Evolutionary conservation across 2,888 invertebrate species (phyloP).

Genomic region (Prostheceraeus crozeri): DNA sequence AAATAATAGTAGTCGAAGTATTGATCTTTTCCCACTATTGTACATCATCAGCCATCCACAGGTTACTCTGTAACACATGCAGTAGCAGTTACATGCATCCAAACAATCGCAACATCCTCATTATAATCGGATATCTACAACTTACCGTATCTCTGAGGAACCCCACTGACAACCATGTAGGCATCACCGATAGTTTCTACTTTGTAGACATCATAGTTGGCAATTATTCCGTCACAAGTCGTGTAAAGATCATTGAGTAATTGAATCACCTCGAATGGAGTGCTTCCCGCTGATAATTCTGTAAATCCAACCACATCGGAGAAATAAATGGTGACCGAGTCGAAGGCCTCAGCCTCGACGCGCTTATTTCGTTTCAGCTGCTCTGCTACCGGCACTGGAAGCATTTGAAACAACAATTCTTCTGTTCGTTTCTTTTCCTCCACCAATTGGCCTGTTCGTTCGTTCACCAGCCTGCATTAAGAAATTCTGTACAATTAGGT

Average conservation of each 20-base stretch:
- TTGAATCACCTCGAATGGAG: slow-evolving; percentile 92
- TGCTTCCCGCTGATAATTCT: slow-evolving; percentile 85
- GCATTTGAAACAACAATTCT: slow-evolving; percentile 92
- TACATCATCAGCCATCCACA: too few species aligned
- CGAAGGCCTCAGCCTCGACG: slow-evolving; percentile 63
- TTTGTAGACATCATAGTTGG: slow-evolving; percentile 85
- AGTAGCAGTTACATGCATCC: too few species aligned
- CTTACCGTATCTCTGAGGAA: slow-evolving; percentile 68
- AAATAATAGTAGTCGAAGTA: too few species aligned
- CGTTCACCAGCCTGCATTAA: slow-evolving; percentile 36
- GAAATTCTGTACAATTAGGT: too few species aligned
- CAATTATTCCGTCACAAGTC: slow-evolving; percentile 84
- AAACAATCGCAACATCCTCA: too few species aligned
- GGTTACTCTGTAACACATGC: too few species aligned
- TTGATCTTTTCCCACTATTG: too few species aligned
- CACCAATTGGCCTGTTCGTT: slow-evolving; percentile 71
- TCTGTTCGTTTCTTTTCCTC: slow-evolving; percentile 79
- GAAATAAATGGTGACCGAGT: slow-evolving; percentile 87
- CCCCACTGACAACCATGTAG: slow-evolving; percentile 94
- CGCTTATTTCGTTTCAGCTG: slow-evolving; percentile 83
- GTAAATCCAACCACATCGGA: slow-evolving; percentile 96
- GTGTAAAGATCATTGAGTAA: slow-evolving; percentile 91
- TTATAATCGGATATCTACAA: too few species aligned
- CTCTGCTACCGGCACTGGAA: slow-evolving; percentile 93
- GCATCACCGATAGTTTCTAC: slow-evolving; percentile 96